Evolutionary conservation across 2,797 vertebrate species (phyloP), one percentile per base, ranked within the genome.

Genomic region (Urophycis tenuis): DNA sequence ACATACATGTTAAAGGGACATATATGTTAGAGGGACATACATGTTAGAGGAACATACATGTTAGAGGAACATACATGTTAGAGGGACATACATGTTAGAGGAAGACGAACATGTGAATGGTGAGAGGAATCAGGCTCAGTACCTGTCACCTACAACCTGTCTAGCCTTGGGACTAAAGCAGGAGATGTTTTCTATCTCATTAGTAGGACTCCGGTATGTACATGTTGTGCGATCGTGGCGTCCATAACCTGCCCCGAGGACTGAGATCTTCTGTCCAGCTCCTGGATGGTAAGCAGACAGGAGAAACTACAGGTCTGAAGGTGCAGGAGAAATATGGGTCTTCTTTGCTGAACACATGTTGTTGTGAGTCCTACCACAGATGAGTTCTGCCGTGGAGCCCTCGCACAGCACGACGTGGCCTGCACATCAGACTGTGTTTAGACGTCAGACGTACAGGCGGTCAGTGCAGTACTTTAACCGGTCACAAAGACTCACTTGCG

Each of bases 401-500:
- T 89, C 85, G 39, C 87, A 89, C 12, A 39, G 41, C 15, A 84
- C 60, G 0, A 8, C 2, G 1, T 15, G n/a, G 75, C 31, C 88
- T 88, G 80, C 77, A 4, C 67, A 70, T 34, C 74, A 71, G n/a
- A 76, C 32, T 3, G 8, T 30, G n/a, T 12, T 31, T 71, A 14
- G 31, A 32, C 17, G 22, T 34, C 8, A 32, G 4, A 72, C 30
- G 8, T 22, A 33, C 71, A 72, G 79, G 72, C n/a, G 78, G 30
- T 9, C 10, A 25, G 6, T 29, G n/a, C 14, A 25, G 17, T 71
- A 12, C 22, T 4, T 35, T 6, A n/a, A n/a, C 53, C 7, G 74
- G 31, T 25, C 14, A 5, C 29, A 19, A n/a, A 22, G 69, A 87
- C 90, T 84, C 31, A 91, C 89, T 70, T 78, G 80, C 74, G 80